Conservation (phyloP, 2,888 invertebrate genomes). For the Geotrupes spiniger region DNA sequence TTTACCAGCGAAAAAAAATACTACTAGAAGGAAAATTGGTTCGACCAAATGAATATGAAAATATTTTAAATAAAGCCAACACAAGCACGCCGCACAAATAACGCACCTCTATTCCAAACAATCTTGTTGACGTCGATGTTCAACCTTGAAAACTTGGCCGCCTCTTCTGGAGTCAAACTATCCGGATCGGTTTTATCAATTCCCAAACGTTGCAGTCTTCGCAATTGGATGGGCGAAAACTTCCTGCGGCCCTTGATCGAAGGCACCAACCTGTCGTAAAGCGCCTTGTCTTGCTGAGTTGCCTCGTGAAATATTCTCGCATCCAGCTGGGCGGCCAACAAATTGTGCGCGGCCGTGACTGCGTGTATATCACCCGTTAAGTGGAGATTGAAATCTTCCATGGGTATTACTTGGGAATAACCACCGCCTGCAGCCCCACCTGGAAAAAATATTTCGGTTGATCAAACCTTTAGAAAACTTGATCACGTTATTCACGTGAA, state of each 20-base stretch:
- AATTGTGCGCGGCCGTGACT: conserved; percentile 95
- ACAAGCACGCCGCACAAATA: too few species aligned
- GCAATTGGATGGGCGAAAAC: conserved; percentile 85
- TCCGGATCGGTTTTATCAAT: conserved; percentile 85
- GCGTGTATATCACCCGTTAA: conserved; percentile 98
- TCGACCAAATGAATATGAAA: too few species aligned
- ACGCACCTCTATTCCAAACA: conserved; percentile 87
- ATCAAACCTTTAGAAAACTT: too few species aligned
- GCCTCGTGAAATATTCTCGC: conserved; percentile 95
- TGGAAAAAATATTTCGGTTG: conserved; percentile 30
- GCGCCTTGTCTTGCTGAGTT: conserved; percentile 81
- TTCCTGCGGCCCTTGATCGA: conserved; percentile 71
- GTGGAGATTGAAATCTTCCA: conserved; percentile 99
- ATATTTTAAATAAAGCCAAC: too few species aligned
- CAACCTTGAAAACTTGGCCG: conserved; percentile 74
- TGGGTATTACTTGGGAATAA: conserved; percentile 94
- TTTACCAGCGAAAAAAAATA: not conserved
- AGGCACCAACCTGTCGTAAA: conserved; percentile 89
- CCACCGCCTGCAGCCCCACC: conserved; percentile 98
- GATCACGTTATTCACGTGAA: too few species aligned
- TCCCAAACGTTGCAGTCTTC: conserved; percentile 69
- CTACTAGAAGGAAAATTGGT: not conserved
- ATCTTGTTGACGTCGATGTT: conserved; percentile 88
- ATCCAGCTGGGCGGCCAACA: conserved; percentile 96
- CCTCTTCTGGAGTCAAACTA: conserved; percentile 75